Evolutionary conservation across 2,888 invertebrate genomes (phyloP), one percentile per base, ranked within the genome.

Genomic region (Platycnemis pennipes): DNA sequence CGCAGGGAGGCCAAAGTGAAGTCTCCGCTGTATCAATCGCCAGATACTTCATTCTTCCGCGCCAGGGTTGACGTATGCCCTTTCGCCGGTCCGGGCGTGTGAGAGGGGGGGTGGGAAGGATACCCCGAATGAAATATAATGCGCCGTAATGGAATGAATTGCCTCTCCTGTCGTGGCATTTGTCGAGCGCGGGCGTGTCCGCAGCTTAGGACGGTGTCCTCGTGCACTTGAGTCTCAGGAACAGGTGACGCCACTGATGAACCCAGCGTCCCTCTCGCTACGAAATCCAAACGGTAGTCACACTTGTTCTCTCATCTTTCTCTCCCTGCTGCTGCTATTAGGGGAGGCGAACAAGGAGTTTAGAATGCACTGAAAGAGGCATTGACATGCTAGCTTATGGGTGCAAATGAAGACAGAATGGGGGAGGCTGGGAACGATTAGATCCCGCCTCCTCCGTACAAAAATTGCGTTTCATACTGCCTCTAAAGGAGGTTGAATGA

Each of bases 31-130:
- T 53, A 63, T 63, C 44, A 91, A 26, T 91, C 91, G 91, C 45
- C 91, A 91, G 44, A 91, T 91, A 63, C 91, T 91, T 91, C 91
- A 91, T 91, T 91, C 91, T 91, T 69, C 26, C 26, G 7, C 44
- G 45, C 16, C 45, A 5, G 45, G 44, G 37, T 77, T 91, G 91
- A 91, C 44, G 63, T 91, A 91, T 91, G 63, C 69, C 91, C 91
- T 63, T 91, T 91, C 44, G 37, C n/a, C 87, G 87, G 44, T 77
- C 37, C 19, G 49, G 31, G 77, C 11, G 77, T 4, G 31, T 11
- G 77, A 16, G 11, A 37, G 77, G 63, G n/a, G 63, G 22, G 26
- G 63, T 22, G n/a, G 26, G 63, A n/a, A 63, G 63, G 63, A 63
- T 63, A 22, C 69, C 77, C 77, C 77, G 31, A 31, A 5, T 69